phyloP scores from a whole-genome alignment of 2,113 vertebrate genomes.

The Petroica traversi region DNA sequence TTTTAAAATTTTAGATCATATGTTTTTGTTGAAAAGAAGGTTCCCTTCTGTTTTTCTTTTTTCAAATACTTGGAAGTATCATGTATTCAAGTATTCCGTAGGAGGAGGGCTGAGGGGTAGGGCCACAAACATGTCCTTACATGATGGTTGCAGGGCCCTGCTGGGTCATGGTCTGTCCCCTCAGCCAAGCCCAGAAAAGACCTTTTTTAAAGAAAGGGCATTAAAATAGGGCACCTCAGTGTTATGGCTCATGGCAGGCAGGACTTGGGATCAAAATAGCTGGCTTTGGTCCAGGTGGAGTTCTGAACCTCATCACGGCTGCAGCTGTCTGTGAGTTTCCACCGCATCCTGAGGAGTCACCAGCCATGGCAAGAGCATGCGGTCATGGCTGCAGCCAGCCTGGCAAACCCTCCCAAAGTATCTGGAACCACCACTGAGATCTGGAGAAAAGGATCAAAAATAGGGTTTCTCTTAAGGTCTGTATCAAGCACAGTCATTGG shows the following conservation, averaged over 20 bases:
- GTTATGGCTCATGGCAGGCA: background rate
- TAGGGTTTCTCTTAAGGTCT: background rate
- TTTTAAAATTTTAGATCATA: background rate
- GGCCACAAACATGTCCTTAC: accelerated
- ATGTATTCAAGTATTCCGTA: background rate
- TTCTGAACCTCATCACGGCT: background rate
- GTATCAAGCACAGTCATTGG: background rate
- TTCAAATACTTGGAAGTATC: background rate
- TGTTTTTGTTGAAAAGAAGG: background rate
- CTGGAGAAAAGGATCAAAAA: background rate
- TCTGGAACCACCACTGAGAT: background rate
- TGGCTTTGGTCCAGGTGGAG: background rate
- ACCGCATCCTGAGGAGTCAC: background rate
- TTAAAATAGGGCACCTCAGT: background rate
- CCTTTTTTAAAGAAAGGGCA: background rate
- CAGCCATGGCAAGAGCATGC: accelerated
- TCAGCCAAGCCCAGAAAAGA: background rate
- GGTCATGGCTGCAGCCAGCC: accelerated
- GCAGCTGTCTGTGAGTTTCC: background rate
- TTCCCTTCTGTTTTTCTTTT: background rate
- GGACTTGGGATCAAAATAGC: background rate
- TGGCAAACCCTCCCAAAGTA: background rate
- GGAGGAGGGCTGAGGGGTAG: background rate
- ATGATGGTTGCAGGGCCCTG: accelerated
- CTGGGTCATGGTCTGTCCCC: background rate